These are phyloP conservation scores for Alaudala cheleensis DNA, from an alignment of 2,113 vertebrate genomes.

Conservation along the genomic window DNA sequence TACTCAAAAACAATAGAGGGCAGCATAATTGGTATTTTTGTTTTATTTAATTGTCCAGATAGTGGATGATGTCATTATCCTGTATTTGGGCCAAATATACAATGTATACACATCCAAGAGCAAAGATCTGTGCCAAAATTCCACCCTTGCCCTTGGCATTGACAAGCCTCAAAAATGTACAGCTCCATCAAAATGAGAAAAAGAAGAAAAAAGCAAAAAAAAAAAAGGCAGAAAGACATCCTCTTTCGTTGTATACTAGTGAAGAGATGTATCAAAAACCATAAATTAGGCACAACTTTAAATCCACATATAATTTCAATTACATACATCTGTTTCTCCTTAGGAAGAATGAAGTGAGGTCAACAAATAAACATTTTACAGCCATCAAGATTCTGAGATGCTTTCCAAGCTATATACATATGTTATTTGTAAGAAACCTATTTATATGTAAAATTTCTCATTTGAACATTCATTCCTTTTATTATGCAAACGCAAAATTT, in stretches of 20 bases:
- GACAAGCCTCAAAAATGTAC: background rate
- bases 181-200: background rate
- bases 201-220: no score
- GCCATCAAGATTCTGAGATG: slow-evolving; percentile 10
- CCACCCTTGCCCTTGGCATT: background rate
- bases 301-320: slow-evolving; percentile 54
- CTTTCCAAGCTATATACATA: slow-evolving; percentile 41
- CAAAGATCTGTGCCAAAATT: background rate
- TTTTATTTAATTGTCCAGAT: background rate
- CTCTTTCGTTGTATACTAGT: background rate
- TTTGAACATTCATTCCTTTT: slow-evolving; percentile 41
- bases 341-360: slow-evolving; percentile 37
- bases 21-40: rapidly evolving
- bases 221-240: background rate
- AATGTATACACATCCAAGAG: background rate
- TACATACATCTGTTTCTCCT: slow-evolving; percentile 63
- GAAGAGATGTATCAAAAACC: slow-evolving; percentile 10
- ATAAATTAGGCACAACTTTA: slow-evolving; percentile 44
- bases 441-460: slow-evolving; percentile 49
- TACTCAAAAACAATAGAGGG: background rate
- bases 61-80: background rate
- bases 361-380: slow-evolving; percentile 36
- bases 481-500: slow-evolving; percentile 39
- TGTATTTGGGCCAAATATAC: background rate
- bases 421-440: slow-evolving; percentile 46